A percentile compares a stretch with the other conserved stretches of the same genome.
phyloP scores from a whole-genome alignment of 2,888 invertebrate genomes.

The Coelopa pilipes region DNA sequence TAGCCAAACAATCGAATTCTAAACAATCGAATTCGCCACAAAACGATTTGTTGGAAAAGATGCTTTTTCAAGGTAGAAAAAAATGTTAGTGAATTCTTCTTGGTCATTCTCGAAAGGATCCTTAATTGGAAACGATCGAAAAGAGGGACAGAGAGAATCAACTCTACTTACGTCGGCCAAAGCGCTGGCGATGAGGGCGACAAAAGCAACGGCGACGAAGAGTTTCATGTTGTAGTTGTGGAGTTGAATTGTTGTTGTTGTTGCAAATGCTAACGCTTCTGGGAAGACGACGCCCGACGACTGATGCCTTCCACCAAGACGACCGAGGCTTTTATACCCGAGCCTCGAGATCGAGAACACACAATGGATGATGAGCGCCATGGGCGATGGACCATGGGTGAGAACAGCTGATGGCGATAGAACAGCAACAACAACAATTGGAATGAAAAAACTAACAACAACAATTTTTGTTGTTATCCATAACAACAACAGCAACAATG shows the following conservation, averaged over 20 bases:
- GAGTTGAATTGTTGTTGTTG: slow-evolving; percentile 21
- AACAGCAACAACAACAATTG: background rate
- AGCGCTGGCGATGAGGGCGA: slow-evolving; percentile 48
- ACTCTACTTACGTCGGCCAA: slow-evolving; percentile 50
- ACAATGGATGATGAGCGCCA: background rate
- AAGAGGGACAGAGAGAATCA: too few relatives aligned
- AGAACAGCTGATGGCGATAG: background rate
- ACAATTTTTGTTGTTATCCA: background rate
- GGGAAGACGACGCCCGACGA: background rate
- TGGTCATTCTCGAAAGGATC: too few relatives aligned
- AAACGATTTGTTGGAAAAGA: too few relatives aligned
- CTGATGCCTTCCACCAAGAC: background rate
- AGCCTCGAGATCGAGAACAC: background rate
- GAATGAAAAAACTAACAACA: background rate
- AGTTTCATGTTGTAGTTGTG: slow-evolving; percentile 49
- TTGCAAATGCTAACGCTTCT: background rate
- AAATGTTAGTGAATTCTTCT: too few relatives aligned
- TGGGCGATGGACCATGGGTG: too few relatives aligned
- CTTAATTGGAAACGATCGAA: too few relatives aligned
- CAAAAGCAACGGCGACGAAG: slow-evolving; percentile 49
- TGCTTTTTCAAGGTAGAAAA: too few relatives aligned
- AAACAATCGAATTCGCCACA: too few relatives aligned
- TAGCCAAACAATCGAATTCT: too few relatives aligned
- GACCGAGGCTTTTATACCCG: background rate
- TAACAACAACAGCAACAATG: too few relatives aligned